phyloP scores from a whole-genome alignment of 2,797 vertebrate species.

The Sylvia borin region DNA sequence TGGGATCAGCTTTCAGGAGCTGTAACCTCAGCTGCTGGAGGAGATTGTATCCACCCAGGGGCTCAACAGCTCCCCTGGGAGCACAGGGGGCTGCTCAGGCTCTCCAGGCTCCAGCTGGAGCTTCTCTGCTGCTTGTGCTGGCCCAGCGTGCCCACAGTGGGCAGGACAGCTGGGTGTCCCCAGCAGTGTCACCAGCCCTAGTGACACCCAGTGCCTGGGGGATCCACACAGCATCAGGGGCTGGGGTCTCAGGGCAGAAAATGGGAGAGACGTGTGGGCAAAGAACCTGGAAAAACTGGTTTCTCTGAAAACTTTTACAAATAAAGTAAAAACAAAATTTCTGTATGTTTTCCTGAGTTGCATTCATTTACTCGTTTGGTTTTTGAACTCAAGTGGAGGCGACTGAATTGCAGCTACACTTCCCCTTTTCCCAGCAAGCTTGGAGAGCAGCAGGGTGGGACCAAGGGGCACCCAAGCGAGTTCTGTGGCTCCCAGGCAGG shows the following conservation, averaged over 20 bases:
- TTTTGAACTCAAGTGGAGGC: background rate
- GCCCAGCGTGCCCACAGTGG: rapidly evolving
- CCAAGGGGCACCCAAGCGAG: rapidly evolving
- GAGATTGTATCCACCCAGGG: background rate
- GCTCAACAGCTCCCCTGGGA: background rate
- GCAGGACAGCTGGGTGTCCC: background rate
- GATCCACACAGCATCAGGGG: background rate
- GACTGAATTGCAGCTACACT: rapidly evolving
- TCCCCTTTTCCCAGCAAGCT: background rate
- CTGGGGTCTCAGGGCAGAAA: rapidly evolving
- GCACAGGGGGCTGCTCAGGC: background rate
- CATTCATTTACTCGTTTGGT: background rate
- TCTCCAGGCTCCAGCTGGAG: background rate
- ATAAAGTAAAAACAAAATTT: background rate
- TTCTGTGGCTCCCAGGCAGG: background rate
- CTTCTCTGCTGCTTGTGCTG: background rate
- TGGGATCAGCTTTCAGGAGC: background rate
- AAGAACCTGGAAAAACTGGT: background rate
- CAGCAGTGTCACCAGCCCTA: background rate
- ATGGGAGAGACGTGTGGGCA: background rate
- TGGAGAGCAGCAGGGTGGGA: background rate
- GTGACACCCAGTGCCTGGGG: rapidly evolving
- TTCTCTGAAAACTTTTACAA: background rate
- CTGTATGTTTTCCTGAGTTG: background rate
- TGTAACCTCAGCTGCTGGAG: background rate